phyloP scores from a whole-genome alignment of 2,888 invertebrate species.

The Bombylius major region DNA sequence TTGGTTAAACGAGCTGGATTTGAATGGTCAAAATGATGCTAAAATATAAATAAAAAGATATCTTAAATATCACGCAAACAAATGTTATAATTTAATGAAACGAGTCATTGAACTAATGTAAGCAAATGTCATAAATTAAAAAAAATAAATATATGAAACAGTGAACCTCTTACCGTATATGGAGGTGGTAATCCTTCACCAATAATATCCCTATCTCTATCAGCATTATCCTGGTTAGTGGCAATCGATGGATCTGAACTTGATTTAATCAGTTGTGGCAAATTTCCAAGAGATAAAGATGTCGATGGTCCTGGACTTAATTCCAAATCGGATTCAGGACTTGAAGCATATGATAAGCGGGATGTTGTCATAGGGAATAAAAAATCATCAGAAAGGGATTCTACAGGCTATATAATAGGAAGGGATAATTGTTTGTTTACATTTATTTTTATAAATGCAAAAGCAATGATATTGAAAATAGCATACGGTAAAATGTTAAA shows the following conservation, averaged over 20 bases:
- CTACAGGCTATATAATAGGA: conserved; percentile 61
- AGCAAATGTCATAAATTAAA: too few species aligned
- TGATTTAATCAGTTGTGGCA: conserved; percentile 59
- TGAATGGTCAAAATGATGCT: conserved; percentile 36
- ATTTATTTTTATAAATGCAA: conserved; percentile 11
- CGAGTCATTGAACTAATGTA: too few species aligned
- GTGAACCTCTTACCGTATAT: conserved; percentile 57
- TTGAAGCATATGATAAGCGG: conserved; percentile 88
- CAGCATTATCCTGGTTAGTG: conserved; percentile 78
- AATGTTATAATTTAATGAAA: too few species aligned
- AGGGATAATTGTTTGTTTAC: conserved; percentile 10
- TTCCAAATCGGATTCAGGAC: conserved; percentile 91
- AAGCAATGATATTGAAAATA: too few species aligned
- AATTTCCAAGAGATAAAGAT: conserved; percentile 42
- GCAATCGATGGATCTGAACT: conserved; percentile 92
- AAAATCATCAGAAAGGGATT: conserved; percentile 95
- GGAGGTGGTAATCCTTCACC: conserved; percentile 62
- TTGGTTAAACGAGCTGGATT: conserved; percentile 29
- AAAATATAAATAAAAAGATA: not conserved
- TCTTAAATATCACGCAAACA: too few species aligned
- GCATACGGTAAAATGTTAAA: too few species aligned
- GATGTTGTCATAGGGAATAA: conserved; percentile 96
- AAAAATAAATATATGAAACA: too few species aligned
- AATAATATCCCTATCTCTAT: conserved; percentile 50
- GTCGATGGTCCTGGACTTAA: conserved; percentile 61